These are phyloP conservation scores for Atrina japonica DNA, from an alignment of 2,888 invertebrate species.

Conservation along the genomic window DNA sequence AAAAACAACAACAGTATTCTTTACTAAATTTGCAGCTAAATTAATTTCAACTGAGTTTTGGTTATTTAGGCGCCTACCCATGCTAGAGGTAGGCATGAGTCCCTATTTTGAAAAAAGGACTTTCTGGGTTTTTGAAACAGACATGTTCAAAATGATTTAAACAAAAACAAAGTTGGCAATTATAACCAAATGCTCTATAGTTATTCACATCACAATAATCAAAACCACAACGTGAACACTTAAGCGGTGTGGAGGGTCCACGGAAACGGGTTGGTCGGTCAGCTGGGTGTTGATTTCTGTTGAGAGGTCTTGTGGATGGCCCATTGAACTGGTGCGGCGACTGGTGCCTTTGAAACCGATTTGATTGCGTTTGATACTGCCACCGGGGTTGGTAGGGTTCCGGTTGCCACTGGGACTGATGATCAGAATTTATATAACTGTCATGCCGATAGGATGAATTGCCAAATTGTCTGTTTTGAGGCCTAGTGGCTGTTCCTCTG, in stretches of 20 bases:
- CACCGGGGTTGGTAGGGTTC: too few species aligned
- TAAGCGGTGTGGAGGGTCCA: neutral
- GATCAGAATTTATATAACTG: too few species aligned
- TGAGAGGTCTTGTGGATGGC: neutral
- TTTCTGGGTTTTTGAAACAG: neutral
- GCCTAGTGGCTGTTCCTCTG: too few species aligned
- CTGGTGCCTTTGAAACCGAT: too few species aligned
- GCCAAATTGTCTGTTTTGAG: neutral
- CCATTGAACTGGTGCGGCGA: too few species aligned
- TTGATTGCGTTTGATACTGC: too few species aligned
- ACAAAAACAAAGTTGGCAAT: neutral
- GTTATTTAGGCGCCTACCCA: neutral
- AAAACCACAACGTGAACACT: neutral
- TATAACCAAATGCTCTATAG: neutral
- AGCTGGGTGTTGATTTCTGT: neutral
- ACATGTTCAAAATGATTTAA: neutral
- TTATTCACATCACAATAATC: neutral
- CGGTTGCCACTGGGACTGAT: too few species aligned
- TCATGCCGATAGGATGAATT: too few species aligned
- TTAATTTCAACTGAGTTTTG: neutral
- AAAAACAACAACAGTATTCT: neutral
- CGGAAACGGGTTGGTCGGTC: neutral
- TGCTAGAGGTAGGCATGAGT: neutral
- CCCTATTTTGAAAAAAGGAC: neutral
- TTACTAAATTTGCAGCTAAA: neutral